These are phyloP conservation scores for Brachionus manjavacas DNA, from an alignment of 1,140 invertebrate genomes.

Conservation along the genomic window DNA sequence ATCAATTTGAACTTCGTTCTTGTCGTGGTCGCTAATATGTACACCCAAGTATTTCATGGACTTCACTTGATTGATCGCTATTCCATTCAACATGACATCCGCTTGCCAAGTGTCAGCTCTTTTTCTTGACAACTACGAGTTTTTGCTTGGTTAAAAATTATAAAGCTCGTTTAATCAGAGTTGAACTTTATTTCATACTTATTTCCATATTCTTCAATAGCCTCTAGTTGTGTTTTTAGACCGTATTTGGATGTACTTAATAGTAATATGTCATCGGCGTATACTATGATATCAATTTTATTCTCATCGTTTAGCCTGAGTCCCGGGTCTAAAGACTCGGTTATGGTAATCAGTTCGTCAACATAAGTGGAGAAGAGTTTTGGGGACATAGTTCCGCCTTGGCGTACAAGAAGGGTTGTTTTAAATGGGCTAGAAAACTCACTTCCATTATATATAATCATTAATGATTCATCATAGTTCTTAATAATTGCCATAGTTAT, in stretches of 20 bases:
- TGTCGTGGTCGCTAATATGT: not conserved
- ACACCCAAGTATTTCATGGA: not conserved
- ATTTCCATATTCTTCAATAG: not conserved
- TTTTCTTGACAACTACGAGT: not conserved
- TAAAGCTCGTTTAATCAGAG: not conserved
- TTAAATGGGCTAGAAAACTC: not conserved
- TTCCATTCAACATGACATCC: not conserved
- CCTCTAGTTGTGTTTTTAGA: not conserved
- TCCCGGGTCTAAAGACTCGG: not conserved
- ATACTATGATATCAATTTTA: not conserved
- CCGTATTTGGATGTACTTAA: not conserved
- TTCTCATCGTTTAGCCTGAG: not conserved
- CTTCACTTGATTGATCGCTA: not conserved
- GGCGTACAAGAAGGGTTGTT: not conserved
- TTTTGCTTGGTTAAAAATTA: not conserved
- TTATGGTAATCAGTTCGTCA: not conserved
- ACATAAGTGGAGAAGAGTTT: conserved; percentile 9
- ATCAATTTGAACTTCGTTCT: not conserved
- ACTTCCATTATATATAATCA: not conserved
- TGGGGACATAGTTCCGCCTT: conserved; percentile 8
- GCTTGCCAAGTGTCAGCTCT: conserved; percentile 5
- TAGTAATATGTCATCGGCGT: not conserved
- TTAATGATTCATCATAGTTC: not conserved
- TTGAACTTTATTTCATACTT: not conserved
- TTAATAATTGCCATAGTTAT: not conserved